Evolutionary conservation across 2,797 vertebrate genomes (phyloP).

Genomic region (Coregonus ussuriensis): DNA sequence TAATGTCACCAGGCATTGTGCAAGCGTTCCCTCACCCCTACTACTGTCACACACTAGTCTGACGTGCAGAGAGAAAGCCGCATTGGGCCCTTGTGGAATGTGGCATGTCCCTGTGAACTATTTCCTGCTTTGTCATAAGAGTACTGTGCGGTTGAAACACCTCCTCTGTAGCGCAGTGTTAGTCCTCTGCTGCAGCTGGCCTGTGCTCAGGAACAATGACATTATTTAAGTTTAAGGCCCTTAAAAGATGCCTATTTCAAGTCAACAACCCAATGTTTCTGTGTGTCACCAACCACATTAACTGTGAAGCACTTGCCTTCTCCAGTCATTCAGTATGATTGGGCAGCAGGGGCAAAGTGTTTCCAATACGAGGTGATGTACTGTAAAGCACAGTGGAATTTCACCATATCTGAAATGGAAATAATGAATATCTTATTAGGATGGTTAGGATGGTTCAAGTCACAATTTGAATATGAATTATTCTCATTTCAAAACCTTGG

Average conservation of each 20-base stretch:
- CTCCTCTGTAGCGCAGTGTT: constrained; percentile 37
- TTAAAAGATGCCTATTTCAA: constrained; percentile 69
- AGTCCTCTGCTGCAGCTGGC: constrained; percentile 6
- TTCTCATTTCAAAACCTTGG: constrained; percentile 76
- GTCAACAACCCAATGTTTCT: constrained; percentile 35
- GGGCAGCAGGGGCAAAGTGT: constrained; percentile 25
- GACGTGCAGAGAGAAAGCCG: constrained; percentile 2
- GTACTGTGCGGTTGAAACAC: constrained; percentile 52
- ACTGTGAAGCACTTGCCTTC: neutral
- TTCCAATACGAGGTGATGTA: neutral
- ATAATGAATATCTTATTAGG: constrained; percentile 73
- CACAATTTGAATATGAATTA: constrained; percentile 78
- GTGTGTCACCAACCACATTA: neutral
- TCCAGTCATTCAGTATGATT: neutral
- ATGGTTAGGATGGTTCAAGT: constrained; percentile 64
- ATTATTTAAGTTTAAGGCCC: constrained; percentile 74
- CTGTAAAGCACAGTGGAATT: constrained; percentile 51
- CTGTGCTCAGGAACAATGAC: constrained; percentile 67
- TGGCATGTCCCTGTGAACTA: constrained; percentile 73
- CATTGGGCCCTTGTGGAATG: constrained; percentile 65
- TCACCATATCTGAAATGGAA: constrained; percentile 72
- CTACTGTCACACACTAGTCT: neutral
- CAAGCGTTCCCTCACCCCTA: neutral
- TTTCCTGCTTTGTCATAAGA: constrained; percentile 66
- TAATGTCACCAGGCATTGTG: constrained; percentile 7